These are phyloP conservation scores for Tribolium castaneum DNA, from an alignment of 1,140 invertebrate species.

Conservation along the genomic window DNA sequence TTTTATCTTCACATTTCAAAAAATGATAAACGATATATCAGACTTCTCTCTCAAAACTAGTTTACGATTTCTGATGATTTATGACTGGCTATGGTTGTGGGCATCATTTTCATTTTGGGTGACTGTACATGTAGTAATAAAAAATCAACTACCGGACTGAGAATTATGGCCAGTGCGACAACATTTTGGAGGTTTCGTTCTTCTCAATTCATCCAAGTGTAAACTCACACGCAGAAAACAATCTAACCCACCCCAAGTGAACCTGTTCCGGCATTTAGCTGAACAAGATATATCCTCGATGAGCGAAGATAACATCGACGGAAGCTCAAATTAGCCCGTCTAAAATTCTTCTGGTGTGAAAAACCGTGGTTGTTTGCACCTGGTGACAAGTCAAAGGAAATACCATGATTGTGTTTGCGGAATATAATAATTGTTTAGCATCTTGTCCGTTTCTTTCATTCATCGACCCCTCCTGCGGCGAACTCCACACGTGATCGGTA, in stretches of 20 bases:
- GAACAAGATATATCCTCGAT: not conserved
- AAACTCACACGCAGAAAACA: not conserved
- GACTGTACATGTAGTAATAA: constrained; percentile 11
- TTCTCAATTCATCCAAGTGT: not conserved
- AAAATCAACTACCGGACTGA: not conserved
- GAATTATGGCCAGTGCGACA: not conserved
- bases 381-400: constrained; percentile 9
- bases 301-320: not conserved
- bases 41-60: too few relatives aligned
- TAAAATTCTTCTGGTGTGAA: not conserved
- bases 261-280: not conserved
- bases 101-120: too few relatives aligned
- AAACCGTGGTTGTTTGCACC: not conserved
- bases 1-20: too few relatives aligned
- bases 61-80: too few relatives aligned
- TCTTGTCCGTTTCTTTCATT: constrained; percentile 39
- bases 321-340: not conserved
- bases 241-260: not conserved
- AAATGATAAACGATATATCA: too few relatives aligned
- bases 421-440: not conserved
- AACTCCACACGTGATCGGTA: constrained; percentile 35
- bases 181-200: not conserved
- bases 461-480: constrained; percentile 26
- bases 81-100: too few relatives aligned
- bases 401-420: not conserved